Evolutionary conservation across 2,888 invertebrate genomes (phyloP).

Genomic region (Clistopyga incitator): DNA sequence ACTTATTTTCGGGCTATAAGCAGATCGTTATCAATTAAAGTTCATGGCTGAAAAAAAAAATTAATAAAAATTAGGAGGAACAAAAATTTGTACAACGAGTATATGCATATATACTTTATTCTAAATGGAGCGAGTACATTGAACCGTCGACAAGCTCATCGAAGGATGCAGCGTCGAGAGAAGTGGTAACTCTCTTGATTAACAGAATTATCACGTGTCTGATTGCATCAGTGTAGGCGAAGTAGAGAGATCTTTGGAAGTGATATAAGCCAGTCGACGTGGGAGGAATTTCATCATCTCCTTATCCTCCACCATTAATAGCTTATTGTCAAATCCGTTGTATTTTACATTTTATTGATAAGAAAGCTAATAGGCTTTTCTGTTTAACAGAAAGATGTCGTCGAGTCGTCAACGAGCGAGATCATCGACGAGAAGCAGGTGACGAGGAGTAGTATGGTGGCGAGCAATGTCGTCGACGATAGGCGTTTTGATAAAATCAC

Average conservation of each 20-base stretch:
- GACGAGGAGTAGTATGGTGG: constrained; percentile 79
- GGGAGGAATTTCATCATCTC: not conserved
- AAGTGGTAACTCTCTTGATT: constrained; percentile 61
- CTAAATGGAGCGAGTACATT: constrained; percentile 51
- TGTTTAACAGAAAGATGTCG: constrained; percentile 79
- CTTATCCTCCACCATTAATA: not conserved
- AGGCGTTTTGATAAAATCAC: constrained; percentile 74
- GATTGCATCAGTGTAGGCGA: constrained; percentile 35
- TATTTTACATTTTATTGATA: not conserved
- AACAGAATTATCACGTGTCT: constrained; percentile 63
- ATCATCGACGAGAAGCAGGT: constrained; percentile 78
- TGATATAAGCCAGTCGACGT: not conserved
- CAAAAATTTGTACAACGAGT: not conserved
- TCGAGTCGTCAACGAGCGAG: constrained; percentile 77
- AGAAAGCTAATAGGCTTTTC: not conserved
- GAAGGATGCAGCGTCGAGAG: constrained; percentile 37
- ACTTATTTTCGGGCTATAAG: not conserved
- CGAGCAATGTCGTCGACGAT: constrained; percentile 79
- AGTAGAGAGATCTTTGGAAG: not conserved
- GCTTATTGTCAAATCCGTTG: not conserved
- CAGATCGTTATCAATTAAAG: constrained; percentile 5
- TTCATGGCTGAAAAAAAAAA: constrained; percentile 9
- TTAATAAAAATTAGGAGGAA: not conserved
- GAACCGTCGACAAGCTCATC: constrained; percentile 50
- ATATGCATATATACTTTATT: not conserved